phyloP scores from a whole-genome alignment of 2,888 invertebrate species.

The Exocentrus adspersus region DNA sequence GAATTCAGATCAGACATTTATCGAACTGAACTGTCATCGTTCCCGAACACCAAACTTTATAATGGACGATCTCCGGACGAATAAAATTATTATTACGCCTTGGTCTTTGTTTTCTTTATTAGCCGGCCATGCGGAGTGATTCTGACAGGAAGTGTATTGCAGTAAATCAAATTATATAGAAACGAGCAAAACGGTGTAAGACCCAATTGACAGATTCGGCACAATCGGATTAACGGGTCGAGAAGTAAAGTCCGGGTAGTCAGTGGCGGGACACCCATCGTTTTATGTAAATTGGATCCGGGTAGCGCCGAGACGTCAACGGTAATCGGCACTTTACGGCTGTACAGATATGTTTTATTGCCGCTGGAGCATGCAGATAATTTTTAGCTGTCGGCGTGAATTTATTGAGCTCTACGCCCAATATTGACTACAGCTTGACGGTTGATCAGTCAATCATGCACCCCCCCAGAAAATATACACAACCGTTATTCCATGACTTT shows the following conservation, averaged over 20 bases:
- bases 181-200: conserved; percentile 14
- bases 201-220: conserved; percentile 26
- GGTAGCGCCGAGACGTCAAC: not conserved
- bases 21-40: too few relatives aligned
- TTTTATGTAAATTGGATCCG: conserved; percentile 28
- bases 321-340: conserved; percentile 14
- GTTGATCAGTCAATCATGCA: too few relatives aligned
- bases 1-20: too few relatives aligned
- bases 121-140: conserved; percentile 5
- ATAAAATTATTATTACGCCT: not conserved
- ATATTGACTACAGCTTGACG: too few relatives aligned
- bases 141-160: conserved; percentile 12
- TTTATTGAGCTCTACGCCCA: not conserved
- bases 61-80: not conserved
- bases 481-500: too few relatives aligned
- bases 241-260: conserved; percentile 11
- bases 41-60: not conserved
- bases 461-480: too few relatives aligned
- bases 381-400: not conserved
- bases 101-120: conserved; percentile 10
- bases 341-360: conserved; percentile 1
- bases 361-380: not conserved
- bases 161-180: conserved; percentile 24
- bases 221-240: conserved; percentile 25
- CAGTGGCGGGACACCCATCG: conserved; percentile 13